Percentiles rank a stretch among this genome's conserved stretches.
These are phyloP conservation scores for Xyrauchen texanus DNA, from an alignment of 2,113 vertebrate species.

Conservation along the genomic window DNA sequence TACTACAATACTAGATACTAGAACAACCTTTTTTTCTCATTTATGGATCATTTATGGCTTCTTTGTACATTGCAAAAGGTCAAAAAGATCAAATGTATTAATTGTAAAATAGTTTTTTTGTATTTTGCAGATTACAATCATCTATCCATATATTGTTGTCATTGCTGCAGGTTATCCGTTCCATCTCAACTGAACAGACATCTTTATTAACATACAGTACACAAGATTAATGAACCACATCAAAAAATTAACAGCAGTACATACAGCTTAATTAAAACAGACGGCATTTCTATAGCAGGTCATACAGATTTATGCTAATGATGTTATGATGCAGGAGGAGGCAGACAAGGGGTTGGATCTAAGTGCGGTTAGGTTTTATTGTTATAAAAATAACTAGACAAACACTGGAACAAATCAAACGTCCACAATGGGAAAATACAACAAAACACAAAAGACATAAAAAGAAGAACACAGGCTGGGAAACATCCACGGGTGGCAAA, in stretches of 20 bases:
- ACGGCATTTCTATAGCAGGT: not conserved
- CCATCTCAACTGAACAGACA: too few species aligned
- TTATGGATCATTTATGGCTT: not conserved
- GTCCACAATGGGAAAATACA: too few species aligned
- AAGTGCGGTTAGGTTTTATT: too few species aligned
- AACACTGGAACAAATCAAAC: too few species aligned
- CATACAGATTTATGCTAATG: too few species aligned
- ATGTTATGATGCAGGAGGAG: too few species aligned
- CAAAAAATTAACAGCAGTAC: not conserved
- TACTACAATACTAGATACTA: not conserved
- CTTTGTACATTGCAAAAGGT: not conserved
- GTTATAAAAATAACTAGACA: too few species aligned
- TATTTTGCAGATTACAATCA: not conserved
- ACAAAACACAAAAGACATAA: too few species aligned
- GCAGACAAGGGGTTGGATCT: too few species aligned
- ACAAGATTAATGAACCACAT: not conserved
- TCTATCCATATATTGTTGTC: not conserved
- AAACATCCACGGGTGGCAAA: too few species aligned
- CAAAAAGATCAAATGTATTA: not conserved
- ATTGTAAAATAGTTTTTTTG: not conserved
- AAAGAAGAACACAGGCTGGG: too few species aligned
- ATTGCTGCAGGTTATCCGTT: too few species aligned
- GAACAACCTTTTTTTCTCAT: not conserved
- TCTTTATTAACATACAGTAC: not conserved
- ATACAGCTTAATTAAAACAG: not conserved